These are phyloP conservation scores for Semibalanus balanoides DNA, from an alignment of 1,140 invertebrate genomes.

Conservation along the genomic window DNA sequence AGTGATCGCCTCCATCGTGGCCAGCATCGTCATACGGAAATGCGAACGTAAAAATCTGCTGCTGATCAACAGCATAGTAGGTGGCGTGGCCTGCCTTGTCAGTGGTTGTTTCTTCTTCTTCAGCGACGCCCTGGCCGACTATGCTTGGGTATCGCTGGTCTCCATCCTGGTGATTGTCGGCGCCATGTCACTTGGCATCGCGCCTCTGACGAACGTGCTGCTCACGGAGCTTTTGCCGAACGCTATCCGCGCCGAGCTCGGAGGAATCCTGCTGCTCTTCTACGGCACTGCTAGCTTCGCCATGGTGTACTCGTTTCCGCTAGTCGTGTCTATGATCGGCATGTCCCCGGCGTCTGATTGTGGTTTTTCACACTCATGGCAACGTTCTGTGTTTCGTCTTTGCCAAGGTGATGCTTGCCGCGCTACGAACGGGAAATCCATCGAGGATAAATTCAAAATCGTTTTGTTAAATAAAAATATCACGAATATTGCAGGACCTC, in stretches of 20 bases:
- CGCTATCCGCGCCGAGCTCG: background rate
- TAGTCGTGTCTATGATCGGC: background rate
- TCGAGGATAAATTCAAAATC: background rate
- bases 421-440: background rate
- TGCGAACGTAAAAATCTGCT: background rate
- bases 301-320: background rate
- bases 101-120: background rate
- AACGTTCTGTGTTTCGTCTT: background rate
- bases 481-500: too few species aligned
- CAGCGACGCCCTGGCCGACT: background rate
- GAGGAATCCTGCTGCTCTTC: background rate
- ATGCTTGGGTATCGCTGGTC: background rate
- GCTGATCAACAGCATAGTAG: background rate
- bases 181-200: background rate
- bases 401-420: background rate
- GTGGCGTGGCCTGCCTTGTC: background rate
- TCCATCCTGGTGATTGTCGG: background rate
- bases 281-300: background rate
- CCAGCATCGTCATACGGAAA: background rate
- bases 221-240: background rate
- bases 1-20: background rate
- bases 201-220: background rate
- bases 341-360: background rate
- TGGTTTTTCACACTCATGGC: background rate
- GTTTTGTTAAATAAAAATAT: background rate